phyloP scores from a whole-genome alignment of 2,888 invertebrate genomes.

The Arctia plantaginis region DNA sequence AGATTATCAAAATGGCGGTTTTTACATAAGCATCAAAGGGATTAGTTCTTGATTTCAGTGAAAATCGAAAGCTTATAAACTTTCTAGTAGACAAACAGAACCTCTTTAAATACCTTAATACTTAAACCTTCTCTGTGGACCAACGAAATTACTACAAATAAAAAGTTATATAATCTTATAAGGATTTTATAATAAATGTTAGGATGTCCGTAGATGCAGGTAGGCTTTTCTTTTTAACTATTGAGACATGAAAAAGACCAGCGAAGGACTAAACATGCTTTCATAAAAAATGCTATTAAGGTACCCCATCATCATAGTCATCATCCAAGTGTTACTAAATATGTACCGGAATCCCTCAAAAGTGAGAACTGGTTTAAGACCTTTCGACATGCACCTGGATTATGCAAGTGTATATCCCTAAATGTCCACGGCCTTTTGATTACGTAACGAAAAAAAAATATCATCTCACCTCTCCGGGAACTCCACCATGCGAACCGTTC shows the following conservation, averaged over 20 bases:
- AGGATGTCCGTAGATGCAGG: no score
- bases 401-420: neutral
- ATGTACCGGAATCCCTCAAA: neutral
- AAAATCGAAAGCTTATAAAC: no score
- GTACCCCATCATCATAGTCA: no score
- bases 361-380: neutral
- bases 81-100: no score
- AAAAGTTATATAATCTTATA: no score
- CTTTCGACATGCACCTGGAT: neutral
- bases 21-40: neutral
- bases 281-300: neutral
- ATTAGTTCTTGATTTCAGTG: no score
- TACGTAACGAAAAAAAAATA: conserved; percentile 64
- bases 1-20: neutral
- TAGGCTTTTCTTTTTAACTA: no score
- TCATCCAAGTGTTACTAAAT: neutral
- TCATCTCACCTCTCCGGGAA: conserved; percentile 76
- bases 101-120: no score
- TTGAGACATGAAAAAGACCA: no score
- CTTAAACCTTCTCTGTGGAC: no score
- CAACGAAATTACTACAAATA: no score
- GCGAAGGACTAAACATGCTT: neutral
- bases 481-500: conserved; percentile 77
- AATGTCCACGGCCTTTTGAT: conserved; percentile 21
- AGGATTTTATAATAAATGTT: no score